Base-by-base conservation (phyloP, 2,113 vertebrate species). In the Bubalus kerabau region DNA sequence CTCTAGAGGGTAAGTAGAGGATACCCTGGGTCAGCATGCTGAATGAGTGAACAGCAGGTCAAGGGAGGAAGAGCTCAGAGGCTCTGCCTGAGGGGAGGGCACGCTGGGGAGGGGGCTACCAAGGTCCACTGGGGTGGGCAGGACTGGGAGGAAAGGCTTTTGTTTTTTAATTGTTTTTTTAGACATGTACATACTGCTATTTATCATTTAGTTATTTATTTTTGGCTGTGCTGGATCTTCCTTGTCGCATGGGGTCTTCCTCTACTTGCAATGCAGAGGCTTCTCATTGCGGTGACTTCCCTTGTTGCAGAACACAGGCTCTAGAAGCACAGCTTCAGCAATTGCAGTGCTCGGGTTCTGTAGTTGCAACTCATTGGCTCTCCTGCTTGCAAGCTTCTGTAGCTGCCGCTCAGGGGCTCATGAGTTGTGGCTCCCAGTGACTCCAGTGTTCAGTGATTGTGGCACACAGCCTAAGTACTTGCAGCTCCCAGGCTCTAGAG, bases 1-100 rank as follows among this genome's bases (percentile, higher is more conserved):
- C 64, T 36, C 64, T 36, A 36, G 64, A 67, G 32, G 64, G 32
- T 36, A 67, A 67, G 64, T 28, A 26, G 43, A 21, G 32, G 43
- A 28, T 24, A 46, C 13, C 54, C 54, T n/a, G 80, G 43, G 89
- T 19, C 32, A 81, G 74, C 4, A 3, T 7, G 74, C 30, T 0
- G 5, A 17, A 54, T 28, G 9, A 30, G 54, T 46, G 54, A 8
- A 32, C 0, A 7, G 96, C 99, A 0, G 54, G 13, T 21, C 8
- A 0, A 26, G 76, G 24, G 2, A 15, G 14, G 46, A 92, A 40
- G 84, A 28, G 54, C 74, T 13, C 2, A 50, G 54, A 8, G 23
- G 19, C 12, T 40, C 23, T 32, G 23, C 99, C 0, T 98, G 99
- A 12, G 99, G 99, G 83, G 99, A 99, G 30, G 98, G 99, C 48